Base-by-base conservation (phyloP, 2,888 invertebrate genomes). In the Cotesia congregata region DNA sequence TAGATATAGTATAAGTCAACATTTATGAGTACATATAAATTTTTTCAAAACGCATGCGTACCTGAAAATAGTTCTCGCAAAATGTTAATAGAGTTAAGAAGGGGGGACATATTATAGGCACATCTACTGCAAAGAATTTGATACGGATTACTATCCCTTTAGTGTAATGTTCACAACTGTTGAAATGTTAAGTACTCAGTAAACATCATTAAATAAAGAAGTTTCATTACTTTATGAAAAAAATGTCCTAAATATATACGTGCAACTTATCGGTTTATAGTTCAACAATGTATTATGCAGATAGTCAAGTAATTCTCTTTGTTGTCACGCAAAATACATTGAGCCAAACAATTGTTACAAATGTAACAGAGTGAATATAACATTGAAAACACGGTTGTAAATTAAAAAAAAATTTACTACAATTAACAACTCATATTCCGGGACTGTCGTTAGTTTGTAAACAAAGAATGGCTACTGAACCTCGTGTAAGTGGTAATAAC, bases 391-490 rank as follows among this genome's bases (percentile, higher is more conserved):
- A 50, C 9, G 9, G 6, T 9, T 50, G 0, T 50, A 50, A 50
- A 50, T 3, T 9, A 9, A 2, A 0, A 9, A 41, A 15, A 12
- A 70, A 71, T 50, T 71, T 39, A 30, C 15, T 5, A 3, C 50
- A 50, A 50, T 50, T 50, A 9, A 30, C 2, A 30, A 30, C 30
- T 30, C 50, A 50, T 50, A 50, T 30, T 30, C 30, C 30, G 30
- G 3, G 9, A 9, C 50, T 20, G 12, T 60, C 30, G 30, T 40
- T n/a, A 50, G 69, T 72, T 80, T 77, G 79, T 82, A 85, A 85
- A 84, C 83, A 85, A 82, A 87, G 80, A 80, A 89, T 89, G 89
- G 88, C 89, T 75, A 86, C 82, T 78, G 87, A 88, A 77, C 83
- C 86, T 80, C 86, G 86, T 80, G 86, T 85, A 77, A 83, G 84